phyloP scores from a whole-genome alignment of 1,140 invertebrate species.

The Rhagoletis zephyria region DNA sequence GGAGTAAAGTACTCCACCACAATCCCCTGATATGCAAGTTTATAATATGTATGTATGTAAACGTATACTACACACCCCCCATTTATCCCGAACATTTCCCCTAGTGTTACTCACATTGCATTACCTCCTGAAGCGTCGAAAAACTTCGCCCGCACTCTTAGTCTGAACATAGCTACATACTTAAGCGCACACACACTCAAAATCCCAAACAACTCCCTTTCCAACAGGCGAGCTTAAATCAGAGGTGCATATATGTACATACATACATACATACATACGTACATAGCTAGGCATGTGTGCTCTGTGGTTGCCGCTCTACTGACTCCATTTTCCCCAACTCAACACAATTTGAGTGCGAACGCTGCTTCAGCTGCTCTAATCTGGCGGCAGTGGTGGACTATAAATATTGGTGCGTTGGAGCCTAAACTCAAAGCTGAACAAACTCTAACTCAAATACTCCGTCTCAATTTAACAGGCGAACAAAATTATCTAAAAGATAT shows the following conservation, averaged over 20 bases:
- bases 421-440: slow-evolving; percentile 39
- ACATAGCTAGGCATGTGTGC: background rate
- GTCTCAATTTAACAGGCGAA: slow-evolving; percentile 70
- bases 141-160: no score
- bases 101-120: background rate
- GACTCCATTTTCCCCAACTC: slow-evolving; percentile 22
- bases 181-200: no score
- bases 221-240: background rate
- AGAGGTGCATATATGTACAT: no score
- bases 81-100: background rate
- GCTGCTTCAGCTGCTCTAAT: background rate
- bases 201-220: background rate
- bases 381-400: background rate
- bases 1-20: no score
- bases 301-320: background rate
- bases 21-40: no score
- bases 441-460: slow-evolving; percentile 73
- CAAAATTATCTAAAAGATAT: slow-evolving; percentile 59
- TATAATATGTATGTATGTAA: no score
- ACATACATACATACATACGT: background rate
- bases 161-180: no score
- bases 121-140: background rate
- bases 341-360: background rate
- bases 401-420: background rate
- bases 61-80: no score